These are phyloP conservation scores for Neolamprologus hecqui DNA, from an alignment of 2,113 vertebrate genomes.

Conservation along the genomic window DNA sequence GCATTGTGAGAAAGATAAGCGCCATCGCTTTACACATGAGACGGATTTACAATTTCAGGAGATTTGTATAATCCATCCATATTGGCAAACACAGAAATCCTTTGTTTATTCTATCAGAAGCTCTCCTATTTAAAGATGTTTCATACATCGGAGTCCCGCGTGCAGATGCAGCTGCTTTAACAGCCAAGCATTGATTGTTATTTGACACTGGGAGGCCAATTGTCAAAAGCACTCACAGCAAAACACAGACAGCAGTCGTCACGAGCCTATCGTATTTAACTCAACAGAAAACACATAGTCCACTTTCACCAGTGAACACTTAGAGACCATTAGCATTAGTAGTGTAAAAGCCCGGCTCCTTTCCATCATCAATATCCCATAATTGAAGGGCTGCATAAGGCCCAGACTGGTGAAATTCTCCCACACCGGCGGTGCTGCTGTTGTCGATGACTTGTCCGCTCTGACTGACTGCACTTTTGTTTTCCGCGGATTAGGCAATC, in stretches of 20 bases:
- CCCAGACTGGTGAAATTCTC: slow-evolving; percentile 24
- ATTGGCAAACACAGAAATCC: not conserved
- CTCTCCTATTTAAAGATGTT: not conserved
- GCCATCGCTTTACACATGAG: not conserved
- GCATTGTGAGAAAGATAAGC: not conserved
- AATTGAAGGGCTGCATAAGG: slow-evolving; percentile 27
- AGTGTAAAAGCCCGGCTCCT: slow-evolving; percentile 24
- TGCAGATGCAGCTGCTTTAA: not conserved
- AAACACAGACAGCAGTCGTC: slow-evolving; percentile 8
- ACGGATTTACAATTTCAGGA: slow-evolving; percentile 31
- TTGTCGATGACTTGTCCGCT: slow-evolving; percentile 35
- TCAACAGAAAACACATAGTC: slow-evolving; percentile 18
- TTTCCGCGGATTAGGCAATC: slow-evolving; percentile 73
- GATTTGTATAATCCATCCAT: slow-evolving; percentile 44
- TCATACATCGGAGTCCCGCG: not conserved
- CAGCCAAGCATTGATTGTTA: slow-evolving; percentile 52
- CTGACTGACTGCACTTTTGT: slow-evolving; percentile 74
- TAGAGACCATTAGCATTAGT: slow-evolving; percentile 60
- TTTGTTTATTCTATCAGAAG: slow-evolving; percentile 12
- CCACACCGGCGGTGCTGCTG: not conserved
- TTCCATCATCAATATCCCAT: slow-evolving; percentile 63
- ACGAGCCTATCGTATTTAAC: slow-evolving; percentile 52
- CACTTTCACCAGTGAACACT: slow-evolving; percentile 50
- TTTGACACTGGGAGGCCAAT: slow-evolving; percentile 43
- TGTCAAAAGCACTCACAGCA: slow-evolving; percentile 49